phyloP scores from a whole-genome alignment of 2,888 invertebrate species.

The Noctua janthina region DNA sequence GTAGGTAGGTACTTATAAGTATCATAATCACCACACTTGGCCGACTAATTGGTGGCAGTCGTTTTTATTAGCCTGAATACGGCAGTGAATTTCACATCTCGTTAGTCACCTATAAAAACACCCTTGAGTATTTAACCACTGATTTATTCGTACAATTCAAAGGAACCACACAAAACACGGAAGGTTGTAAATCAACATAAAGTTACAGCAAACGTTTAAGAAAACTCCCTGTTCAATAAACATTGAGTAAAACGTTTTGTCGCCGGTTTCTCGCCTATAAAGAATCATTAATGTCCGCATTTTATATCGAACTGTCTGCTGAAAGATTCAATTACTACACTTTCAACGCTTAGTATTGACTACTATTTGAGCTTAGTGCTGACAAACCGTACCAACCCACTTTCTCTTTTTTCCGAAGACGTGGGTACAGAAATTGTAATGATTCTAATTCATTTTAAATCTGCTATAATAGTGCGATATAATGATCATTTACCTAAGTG shows the following conservation, averaged over 20 bases:
- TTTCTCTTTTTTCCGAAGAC: background rate
- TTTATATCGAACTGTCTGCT: constrained; percentile 47
- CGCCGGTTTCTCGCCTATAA: constrained; percentile 36
- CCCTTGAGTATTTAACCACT: background rate
- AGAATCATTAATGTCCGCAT: constrained; percentile 49
- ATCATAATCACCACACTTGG: background rate
- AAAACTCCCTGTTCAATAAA: constrained; percentile 51
- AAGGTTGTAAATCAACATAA: constrained; percentile 38
- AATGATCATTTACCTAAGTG: no score
- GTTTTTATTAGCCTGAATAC: background rate
- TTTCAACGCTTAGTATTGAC: constrained; percentile 29
- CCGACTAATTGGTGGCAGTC: background rate
- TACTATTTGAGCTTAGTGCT: constrained; percentile 3
- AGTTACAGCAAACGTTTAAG: constrained; percentile 40
- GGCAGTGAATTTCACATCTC: background rate
- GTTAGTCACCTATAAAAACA: constrained; percentile 13
- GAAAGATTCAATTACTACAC: constrained; percentile 55
- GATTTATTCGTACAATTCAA: constrained; percentile 16
- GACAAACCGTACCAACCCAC: background rate
- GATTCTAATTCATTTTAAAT: no score
- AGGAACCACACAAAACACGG: constrained; percentile 12
- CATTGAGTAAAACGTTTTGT: constrained; percentile 41
- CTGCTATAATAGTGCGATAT: no score
- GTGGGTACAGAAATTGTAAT: background rate
- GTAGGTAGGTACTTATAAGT: background rate